These are phyloP conservation scores for Spisula subtruncata DNA, from an alignment of 2,888 invertebrate genomes.

Conservation along the genomic window DNA sequence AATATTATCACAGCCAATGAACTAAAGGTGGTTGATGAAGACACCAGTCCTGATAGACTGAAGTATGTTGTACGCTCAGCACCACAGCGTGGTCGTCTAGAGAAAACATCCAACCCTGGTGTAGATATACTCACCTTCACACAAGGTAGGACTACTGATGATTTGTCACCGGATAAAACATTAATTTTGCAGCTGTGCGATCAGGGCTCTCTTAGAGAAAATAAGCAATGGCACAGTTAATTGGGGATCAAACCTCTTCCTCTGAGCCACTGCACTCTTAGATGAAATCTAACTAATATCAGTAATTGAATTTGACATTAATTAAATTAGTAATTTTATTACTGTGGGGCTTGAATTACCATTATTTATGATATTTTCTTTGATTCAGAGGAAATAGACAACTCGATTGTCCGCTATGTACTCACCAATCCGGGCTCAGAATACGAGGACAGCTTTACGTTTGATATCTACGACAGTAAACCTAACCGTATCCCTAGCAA, in stretches of 20 bases:
- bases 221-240: too few species aligned
- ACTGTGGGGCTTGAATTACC: too few species aligned
- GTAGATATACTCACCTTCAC: slow-evolving; percentile 78
- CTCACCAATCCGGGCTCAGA: slow-evolving; percentile 75
- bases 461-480: slow-evolving; percentile 85
- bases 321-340: too few species aligned
- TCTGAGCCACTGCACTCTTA: too few species aligned
- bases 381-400: slow-evolving; percentile 83
- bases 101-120: slow-evolving; percentile 76
- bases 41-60: slow-evolving; percentile 78
- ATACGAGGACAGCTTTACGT: slow-evolving; percentile 83
- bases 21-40: slow-evolving; percentile 81
- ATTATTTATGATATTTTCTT: neutral
- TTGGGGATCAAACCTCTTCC: too few species aligned
- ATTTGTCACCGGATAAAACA: too few species aligned
- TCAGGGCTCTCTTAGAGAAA: too few species aligned
- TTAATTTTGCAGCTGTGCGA: too few species aligned
- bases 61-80: slow-evolving; percentile 80
- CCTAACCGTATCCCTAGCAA: slow-evolving; percentile 84
- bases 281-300: too few species aligned
- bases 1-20: slow-evolving; percentile 82
- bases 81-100: slow-evolving; percentile 82
- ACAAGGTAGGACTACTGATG: slow-evolving; percentile 76
- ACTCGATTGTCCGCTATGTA: slow-evolving; percentile 82
- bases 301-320: too few species aligned